Evolutionary conservation across 1,140 invertebrate species (phyloP), one percentile per base, ranked within the genome.

Genomic region (Calephelis nemesis): DNA sequence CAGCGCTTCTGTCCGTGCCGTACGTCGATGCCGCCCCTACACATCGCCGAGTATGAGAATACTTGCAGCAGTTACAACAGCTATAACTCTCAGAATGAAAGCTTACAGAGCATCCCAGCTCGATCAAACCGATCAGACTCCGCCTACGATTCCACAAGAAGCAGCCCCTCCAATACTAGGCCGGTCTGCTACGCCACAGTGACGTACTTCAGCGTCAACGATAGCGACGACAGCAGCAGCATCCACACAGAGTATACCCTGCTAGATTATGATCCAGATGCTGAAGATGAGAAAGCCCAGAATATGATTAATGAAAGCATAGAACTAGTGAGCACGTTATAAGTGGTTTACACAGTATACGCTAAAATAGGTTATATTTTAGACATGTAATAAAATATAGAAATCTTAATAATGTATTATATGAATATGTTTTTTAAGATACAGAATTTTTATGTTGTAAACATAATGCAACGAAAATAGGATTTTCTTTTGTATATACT

Each of bases 221-320:
- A 89, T 68, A 88, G 85, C 10, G 88, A 91, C 12, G 88, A 91
- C 58, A 88, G 84, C 68, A 84, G 84, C 77, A 91, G 88, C 67
- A 86, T 91, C 48, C 77, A 82, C 58, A 91, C 88, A 0, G 88
- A 91, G 63, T 89, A 84, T 68, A 91, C 88, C 0, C 76, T 87
- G 0, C 76, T 91, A 0, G 88, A 90, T 60, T 82, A 81, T 19
- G 85, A 88, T 5, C 78, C 67, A 0, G 82, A 84, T 10, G 72
- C 71, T 5, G 81, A 84, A 6, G 85, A 85, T 12, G 88, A 89
- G 74, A 77, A 78, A 39, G 77, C 82, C 4, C 88, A 91, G 75
- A 91, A 91, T 54, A 66, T 87, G 64, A 87, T 91, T 52, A 91
- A 91, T 50, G 88, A 91, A 67, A 88, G 82, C 70, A 74, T 89